These are phyloP conservation scores for Premnoplex brunnescens DNA, from an alignment of 2,797 vertebrate species.

Conservation along the genomic window DNA sequence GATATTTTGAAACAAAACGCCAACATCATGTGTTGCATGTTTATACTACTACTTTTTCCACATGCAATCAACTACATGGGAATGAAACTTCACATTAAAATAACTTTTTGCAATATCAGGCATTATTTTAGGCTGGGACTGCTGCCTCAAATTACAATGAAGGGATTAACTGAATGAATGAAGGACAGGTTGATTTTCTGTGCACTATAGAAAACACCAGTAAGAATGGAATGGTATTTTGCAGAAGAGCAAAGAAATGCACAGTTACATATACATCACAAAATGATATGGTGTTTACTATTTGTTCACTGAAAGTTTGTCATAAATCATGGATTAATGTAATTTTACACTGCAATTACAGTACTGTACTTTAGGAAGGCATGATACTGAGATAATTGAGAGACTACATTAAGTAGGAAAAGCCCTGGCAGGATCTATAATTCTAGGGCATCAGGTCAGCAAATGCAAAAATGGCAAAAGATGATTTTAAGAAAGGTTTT, in stretches of 20 bases:
- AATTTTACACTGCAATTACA: neutral
- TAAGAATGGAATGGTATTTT: neutral
- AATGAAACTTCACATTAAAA: neutral
- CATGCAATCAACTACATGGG: neutral
- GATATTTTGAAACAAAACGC: neutral
- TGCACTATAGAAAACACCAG: neutral
- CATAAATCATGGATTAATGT: neutral
- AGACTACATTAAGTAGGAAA: neutral
- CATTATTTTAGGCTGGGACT: neutral
- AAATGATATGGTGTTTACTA: neutral
- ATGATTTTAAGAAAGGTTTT: neutral
- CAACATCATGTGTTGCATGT: neutral
- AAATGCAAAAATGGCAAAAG: slow-evolving; percentile 20
- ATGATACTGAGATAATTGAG: neutral
- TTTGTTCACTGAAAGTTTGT: neutral
- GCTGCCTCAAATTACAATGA: neutral
- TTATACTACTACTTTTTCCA: neutral
- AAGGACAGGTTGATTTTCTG: neutral
- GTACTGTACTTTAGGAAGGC: neutral
- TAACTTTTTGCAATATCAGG: neutral
- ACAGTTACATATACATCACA: neutral
- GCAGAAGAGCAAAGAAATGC: neutral
- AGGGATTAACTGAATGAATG: neutral
- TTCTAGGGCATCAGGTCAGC: neutral
- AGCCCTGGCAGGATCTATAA: neutral